Conservation (phyloP, 2,113 vertebrate species). For the Misgurnus anguillicaudatus region DNA sequence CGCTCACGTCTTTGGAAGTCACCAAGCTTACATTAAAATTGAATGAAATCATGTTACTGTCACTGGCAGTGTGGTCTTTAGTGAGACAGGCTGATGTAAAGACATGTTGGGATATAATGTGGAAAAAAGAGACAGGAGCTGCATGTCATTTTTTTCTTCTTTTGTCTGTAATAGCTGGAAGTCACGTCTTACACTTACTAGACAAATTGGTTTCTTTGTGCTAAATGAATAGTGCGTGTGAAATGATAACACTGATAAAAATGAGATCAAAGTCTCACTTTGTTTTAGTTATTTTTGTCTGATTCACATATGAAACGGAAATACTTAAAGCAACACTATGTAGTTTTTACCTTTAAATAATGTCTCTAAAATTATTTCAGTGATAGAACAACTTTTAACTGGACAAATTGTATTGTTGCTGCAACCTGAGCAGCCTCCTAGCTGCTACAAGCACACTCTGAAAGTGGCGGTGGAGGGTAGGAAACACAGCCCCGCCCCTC, state of each 20-base stretch:
- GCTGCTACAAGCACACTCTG: no score
- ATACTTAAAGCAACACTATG: background rate
- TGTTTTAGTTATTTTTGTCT: background rate
- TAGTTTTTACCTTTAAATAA: no score
- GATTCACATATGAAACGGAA: constrained; percentile 1
- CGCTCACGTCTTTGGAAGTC: no score
- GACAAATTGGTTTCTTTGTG: constrained; percentile 21
- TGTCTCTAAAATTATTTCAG: no score
- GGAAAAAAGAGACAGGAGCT: background rate
- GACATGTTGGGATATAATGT: background rate
- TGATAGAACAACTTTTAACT: no score
- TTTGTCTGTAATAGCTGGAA: constrained; percentile 14
- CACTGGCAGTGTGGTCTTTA: no score
- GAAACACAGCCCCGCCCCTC: no score
- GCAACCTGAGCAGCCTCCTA: no score
- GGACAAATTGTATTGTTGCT: no score
- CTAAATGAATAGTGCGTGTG: background rate
- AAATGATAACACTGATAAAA: background rate
- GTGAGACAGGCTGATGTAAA: background rate
- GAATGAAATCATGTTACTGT: no score
- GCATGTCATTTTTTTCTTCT: background rate
- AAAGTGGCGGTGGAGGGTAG: no score
- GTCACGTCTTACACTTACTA: background rate
- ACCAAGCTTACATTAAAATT: no score
- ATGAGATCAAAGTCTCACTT: background rate